A percentile compares a stretch with the other conserved stretches of the same genome.
These are phyloP conservation scores for Microtus montanus DNA, from an alignment of 2,113 vertebrate species.

Conservation along the genomic window DNA sequence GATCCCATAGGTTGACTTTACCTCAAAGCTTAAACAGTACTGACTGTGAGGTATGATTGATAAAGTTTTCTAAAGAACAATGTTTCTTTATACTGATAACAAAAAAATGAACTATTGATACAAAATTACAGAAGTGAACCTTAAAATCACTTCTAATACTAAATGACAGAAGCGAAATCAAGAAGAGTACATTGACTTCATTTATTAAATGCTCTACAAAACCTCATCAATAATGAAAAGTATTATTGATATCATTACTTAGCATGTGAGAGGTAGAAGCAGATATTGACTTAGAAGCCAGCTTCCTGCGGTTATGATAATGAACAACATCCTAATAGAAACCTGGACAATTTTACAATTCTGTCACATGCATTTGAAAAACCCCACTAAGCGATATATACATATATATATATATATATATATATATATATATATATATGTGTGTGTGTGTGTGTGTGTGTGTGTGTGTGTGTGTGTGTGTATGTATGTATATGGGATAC, in stretches of 20 bases:
- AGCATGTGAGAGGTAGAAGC: background rate
- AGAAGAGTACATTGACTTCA: background rate
- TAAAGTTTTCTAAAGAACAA: background rate
- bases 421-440: background rate
- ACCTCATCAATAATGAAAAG: background rate
- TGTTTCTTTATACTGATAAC: slow-evolving; percentile 8
- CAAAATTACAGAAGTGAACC: background rate
- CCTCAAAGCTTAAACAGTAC: slow-evolving; percentile 1
- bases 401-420: background rate
- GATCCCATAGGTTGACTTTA: background rate
- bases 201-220: background rate
- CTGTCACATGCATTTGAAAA: background rate
- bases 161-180: background rate
- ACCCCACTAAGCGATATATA: background rate
- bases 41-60: background rate
- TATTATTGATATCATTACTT: background rate
- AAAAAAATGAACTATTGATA: slow-evolving; percentile 19
- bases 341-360: background rate
- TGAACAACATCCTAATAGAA: background rate
- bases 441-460: too few relatives aligned
- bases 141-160: background rate
- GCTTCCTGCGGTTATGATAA: background rate
- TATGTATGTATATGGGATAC: background rate
- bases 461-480: too few relatives aligned
- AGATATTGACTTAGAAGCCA: background rate